Evolutionary conservation across 2,888 invertebrate genomes (phyloP).

Genomic region (Drymonia ruficornis): DNA sequence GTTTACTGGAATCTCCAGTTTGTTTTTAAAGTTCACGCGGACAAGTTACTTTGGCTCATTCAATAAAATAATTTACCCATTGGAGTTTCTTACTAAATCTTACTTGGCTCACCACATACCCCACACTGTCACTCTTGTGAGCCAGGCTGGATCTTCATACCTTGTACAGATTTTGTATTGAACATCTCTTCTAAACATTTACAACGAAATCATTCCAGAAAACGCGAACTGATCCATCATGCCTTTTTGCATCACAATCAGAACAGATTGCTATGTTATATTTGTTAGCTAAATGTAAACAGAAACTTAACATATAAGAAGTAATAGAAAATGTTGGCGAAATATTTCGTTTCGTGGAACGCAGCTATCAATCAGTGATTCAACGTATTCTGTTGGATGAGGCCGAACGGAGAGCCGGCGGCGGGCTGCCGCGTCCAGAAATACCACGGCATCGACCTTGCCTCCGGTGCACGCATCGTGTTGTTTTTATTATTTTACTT

Average conservation of each 20-base stretch:
- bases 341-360: constrained; percentile 56
- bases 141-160: no score
- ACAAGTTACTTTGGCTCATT: background rate
- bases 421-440: constrained; percentile 69
- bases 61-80: background rate
- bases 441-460: constrained; percentile 81
- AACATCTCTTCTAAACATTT: no score
- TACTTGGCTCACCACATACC: background rate
- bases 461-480: constrained; percentile 69
- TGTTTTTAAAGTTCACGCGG: background rate
- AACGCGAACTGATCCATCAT: no score
- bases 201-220: no score
- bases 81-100: background rate
- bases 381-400: constrained; percentile 57
- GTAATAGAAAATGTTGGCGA: constrained; percentile 50
- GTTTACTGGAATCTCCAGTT: constrained; percentile 10
- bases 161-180: no score
- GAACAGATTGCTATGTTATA: background rate
- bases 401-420: constrained; percentile 50
- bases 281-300: background rate
- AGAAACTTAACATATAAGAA: background rate
- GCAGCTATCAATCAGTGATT: constrained; percentile 71
- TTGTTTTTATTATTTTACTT: constrained; percentile 77
- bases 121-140: no score
- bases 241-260: background rate